Percentiles rank a stretch among this genome's conserved stretches.
Conservation (phyloP, 2,113 vertebrate genomes). For the Orcinus orca region DNA sequence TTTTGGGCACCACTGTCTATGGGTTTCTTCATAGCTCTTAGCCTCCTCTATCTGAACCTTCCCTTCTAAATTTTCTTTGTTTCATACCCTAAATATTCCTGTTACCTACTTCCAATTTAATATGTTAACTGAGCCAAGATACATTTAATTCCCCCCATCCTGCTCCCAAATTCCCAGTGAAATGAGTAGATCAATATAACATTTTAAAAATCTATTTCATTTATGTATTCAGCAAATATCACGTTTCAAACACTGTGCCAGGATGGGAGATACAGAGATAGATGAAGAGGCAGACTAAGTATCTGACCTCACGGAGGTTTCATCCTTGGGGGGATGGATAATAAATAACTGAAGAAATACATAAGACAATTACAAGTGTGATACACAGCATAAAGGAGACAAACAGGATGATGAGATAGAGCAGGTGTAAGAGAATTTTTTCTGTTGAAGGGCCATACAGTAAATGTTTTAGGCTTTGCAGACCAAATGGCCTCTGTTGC, state of each 20-base stretch:
- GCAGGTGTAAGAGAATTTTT: background rate
- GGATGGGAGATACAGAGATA: background rate
- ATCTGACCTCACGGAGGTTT: background rate
- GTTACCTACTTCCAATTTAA: background rate
- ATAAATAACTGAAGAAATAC: background rate
- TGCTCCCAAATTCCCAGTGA: background rate
- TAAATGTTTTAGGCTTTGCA: background rate
- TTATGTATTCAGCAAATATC: background rate
- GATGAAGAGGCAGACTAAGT: background rate
- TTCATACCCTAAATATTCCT: background rate
- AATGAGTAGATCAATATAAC: background rate
- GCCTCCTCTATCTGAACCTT: background rate
- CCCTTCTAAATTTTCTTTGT: background rate
- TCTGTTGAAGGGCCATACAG: background rate
- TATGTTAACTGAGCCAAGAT: background rate
- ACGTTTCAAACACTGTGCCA: background rate
- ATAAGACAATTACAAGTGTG: background rate
- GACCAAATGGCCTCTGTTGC: background rate
- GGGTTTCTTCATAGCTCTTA: background rate
- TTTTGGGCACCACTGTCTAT: background rate
- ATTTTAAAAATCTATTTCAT: background rate
- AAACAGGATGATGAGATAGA: background rate
- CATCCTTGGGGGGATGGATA: background rate
- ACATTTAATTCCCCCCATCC: background rate
- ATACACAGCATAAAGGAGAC: background rate